These are phyloP conservation scores for Ariolimax columbianus DNA, from an alignment of 2,888 invertebrate genomes.

Conservation along the genomic window DNA sequence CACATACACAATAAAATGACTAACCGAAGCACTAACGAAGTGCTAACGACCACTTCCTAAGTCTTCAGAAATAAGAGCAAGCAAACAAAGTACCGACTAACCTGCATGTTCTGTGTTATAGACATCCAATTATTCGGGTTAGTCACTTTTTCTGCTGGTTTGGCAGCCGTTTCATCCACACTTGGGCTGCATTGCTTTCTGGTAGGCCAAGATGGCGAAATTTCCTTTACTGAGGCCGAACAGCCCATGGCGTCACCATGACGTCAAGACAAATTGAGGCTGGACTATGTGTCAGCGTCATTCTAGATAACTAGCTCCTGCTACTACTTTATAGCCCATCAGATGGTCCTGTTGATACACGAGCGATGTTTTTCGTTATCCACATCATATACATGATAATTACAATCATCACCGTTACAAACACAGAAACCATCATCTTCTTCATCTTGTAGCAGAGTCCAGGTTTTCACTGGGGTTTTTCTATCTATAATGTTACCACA, in stretches of 20 bases:
- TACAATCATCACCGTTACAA: too few species aligned
- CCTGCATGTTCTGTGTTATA: conserved; percentile 41
- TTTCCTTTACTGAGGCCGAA: conserved; percentile 37
- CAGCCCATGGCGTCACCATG: conserved; percentile 38
- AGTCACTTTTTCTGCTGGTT: not conserved
- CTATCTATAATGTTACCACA: too few species aligned
- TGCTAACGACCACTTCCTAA: too few species aligned
- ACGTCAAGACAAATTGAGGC: conserved; percentile 25
- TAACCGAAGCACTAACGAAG: too few species aligned
- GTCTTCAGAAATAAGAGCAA: too few species aligned
- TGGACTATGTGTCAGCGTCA: not conserved
- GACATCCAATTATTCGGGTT: conserved; percentile 39
- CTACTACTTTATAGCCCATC: not conserved
- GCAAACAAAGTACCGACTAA: not conserved
- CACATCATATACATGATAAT: too few species aligned
- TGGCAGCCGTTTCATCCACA: not conserved
- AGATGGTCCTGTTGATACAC: not conserved
- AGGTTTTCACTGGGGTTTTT: too few species aligned
- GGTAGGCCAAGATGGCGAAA: conserved; percentile 10
- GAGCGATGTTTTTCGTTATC: too few species aligned
- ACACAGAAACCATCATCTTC: too few species aligned
- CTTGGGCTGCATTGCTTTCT: conserved; percentile 28
- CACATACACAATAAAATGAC: too few species aligned
- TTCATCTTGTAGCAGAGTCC: too few species aligned
- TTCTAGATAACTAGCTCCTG: not conserved